Evolutionary conservation across 2,888 invertebrate genomes (phyloP).

Genomic region (Pollenia amentaria): DNA sequence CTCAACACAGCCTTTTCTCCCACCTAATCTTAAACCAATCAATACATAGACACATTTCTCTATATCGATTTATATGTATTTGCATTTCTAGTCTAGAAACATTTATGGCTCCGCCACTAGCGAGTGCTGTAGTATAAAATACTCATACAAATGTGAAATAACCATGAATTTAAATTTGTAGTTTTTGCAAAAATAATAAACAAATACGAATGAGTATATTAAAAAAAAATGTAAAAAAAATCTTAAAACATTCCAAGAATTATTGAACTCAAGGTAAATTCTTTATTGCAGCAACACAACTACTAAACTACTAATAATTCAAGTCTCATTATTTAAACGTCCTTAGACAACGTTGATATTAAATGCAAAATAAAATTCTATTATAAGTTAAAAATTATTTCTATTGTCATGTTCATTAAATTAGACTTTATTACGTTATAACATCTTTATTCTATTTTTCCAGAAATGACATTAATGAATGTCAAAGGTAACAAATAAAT

Average conservation of each 20-base stretch:
- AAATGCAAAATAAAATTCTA: too few species aligned
- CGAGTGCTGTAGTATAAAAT: neutral
- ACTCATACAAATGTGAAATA: constrained; percentile 18
- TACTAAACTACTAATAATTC: neutral
- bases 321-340: too few species aligned
- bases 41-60: constrained; percentile 12
- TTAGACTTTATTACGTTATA: neutral
- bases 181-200: constrained; percentile 30
- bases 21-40: neutral
- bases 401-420: neutral
- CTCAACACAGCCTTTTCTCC: neutral
- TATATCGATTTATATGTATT: neutral
- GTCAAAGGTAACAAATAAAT: constrained; percentile 1
- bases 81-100: neutral
- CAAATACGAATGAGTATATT: neutral
- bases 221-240: neutral
- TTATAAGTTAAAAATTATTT: too few species aligned
- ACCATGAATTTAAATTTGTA: constrained; percentile 52
- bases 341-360: too few species aligned
- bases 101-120: neutral
- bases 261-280: constrained; percentile 64
- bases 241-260: constrained; percentile 36
- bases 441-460: neutral
- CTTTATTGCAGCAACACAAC: constrained; percentile 14
- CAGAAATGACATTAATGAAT: neutral